Percentiles rank a stretch among this genome's conserved stretches.
phyloP scores from a whole-genome alignment of 1,140 invertebrate species.

The Popillia japonica region DNA sequence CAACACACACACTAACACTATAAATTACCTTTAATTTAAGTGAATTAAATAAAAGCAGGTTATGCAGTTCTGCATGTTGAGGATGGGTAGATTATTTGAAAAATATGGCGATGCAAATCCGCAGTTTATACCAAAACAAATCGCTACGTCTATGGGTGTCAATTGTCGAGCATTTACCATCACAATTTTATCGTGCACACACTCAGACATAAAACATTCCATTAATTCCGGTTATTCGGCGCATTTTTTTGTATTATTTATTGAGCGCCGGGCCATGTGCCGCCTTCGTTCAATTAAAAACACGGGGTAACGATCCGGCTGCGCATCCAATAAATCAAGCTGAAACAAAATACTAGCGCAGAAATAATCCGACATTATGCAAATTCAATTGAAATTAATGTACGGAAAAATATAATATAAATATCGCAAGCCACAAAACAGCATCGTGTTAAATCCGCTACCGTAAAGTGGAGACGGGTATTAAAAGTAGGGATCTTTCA shows the following conservation, averaged over 20 bases:
- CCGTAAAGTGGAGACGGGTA: neutral
- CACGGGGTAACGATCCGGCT: conserved; percentile 8
- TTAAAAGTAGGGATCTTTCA: too few relatives aligned
- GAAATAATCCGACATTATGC: conserved; percentile 36
- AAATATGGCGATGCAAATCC: neutral
- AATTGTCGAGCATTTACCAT: conserved; percentile 14
- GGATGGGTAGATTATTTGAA: too few relatives aligned
- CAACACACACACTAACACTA: neutral
- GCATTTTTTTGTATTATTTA: conserved; percentile 23
- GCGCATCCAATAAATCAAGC: conserved; percentile 29
- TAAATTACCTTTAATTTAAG: conserved; percentile 1
- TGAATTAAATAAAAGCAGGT: conserved; percentile 11
- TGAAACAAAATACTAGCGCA: conserved; percentile 28
- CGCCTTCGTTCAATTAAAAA: conserved; percentile 32
- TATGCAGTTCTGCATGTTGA: too few relatives aligned
- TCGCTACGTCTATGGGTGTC: conserved; percentile 8
- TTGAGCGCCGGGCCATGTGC: conserved; percentile 22
- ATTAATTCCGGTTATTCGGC: conserved; percentile 15
- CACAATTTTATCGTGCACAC: conserved; percentile 12
- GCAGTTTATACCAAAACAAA: conserved; percentile 22
- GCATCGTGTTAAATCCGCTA: neutral
- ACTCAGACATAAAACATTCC: conserved; percentile 30
- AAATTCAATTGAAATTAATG: conserved; percentile 37
- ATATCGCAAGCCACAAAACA: conserved; percentile 7
- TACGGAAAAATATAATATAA: conserved; percentile 33